Conservation (phyloP, 2,888 invertebrate genomes). For the Cataglyphis cursor region DNA sequence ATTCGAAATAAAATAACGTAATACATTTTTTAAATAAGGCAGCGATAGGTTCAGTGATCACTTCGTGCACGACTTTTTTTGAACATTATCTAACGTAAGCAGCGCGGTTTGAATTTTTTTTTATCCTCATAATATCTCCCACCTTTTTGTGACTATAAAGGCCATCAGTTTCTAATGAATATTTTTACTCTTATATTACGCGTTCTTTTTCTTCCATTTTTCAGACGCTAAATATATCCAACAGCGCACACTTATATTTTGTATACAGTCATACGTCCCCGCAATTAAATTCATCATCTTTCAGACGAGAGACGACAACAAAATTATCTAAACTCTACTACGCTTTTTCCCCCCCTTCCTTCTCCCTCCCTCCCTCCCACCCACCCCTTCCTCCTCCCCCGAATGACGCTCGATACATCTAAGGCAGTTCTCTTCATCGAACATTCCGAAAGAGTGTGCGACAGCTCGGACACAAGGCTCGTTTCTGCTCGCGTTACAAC, state of each 20-base stretch:
- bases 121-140: neutral
- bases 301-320: neutral
- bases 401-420: neutral
- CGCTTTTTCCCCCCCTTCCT: neutral
- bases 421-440: constrained; percentile 38
- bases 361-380: no score
- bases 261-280: neutral
- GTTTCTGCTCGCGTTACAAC: constrained; percentile 49
- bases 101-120: constrained; percentile 1
- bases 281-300: neutral
- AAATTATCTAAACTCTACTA: neutral
- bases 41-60: neutral
- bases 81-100: neutral
- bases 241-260: neutral
- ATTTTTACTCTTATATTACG: constrained; percentile 14
- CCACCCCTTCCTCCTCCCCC: no score
- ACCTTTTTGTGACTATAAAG: neutral
- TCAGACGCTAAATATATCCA: neutral
- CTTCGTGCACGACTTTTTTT: neutral
- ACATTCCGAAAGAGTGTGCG: constrained; percentile 42
- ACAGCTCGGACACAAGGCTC: constrained; percentile 34
- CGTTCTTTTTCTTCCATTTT: neutral
- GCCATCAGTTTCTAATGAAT: neutral
- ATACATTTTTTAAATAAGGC: neutral
- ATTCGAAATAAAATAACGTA: neutral